These are phyloP conservation scores for Chymomyza caudatula DNA, from an alignment of 2,888 invertebrate genomes.

Conservation along the genomic window DNA sequence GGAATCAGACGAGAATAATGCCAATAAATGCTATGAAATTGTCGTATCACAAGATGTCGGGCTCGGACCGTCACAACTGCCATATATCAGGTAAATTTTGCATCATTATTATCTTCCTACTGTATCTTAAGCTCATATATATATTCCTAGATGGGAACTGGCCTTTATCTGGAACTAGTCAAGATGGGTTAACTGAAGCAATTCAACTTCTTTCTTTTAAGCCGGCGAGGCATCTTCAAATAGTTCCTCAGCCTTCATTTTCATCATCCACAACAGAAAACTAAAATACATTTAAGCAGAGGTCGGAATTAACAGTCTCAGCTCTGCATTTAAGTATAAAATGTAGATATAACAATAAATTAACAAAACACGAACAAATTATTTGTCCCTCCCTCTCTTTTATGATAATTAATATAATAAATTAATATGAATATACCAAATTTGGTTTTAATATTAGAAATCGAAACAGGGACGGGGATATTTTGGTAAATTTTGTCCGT, in stretches of 20 bases:
- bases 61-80: constrained; percentile 80
- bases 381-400: too few relatives aligned
- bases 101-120: neutral
- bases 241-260: constrained; percentile 29
- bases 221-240: constrained; percentile 68
- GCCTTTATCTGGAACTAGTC: constrained; percentile 80
- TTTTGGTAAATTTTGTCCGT: too few relatives aligned
- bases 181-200: constrained; percentile 83
- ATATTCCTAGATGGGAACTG: constrained; percentile 75
- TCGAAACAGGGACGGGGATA: too few relatives aligned
- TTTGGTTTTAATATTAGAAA: too few relatives aligned
- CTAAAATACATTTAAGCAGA: neutral
- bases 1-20: constrained; percentile 76
- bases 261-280: constrained; percentile 31
- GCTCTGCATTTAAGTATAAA: neutral
- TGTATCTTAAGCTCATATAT: neutral
- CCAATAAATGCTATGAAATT: constrained; percentile 66
- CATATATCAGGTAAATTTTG: constrained; percentile 79
- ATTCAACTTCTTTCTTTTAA: constrained; percentile 83
- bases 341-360: neutral
- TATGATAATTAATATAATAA: too few relatives aligned
- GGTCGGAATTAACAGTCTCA: too few relatives aligned
- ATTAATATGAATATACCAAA: too few relatives aligned
- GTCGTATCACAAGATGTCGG: constrained; percentile 57
- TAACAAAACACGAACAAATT: too few relatives aligned